Percentiles rank a stretch among this genome's conserved stretches.
Evolutionary conservation across 2,888 invertebrate genomes (phyloP).

Genomic region (Melanargia galathea): DNA sequence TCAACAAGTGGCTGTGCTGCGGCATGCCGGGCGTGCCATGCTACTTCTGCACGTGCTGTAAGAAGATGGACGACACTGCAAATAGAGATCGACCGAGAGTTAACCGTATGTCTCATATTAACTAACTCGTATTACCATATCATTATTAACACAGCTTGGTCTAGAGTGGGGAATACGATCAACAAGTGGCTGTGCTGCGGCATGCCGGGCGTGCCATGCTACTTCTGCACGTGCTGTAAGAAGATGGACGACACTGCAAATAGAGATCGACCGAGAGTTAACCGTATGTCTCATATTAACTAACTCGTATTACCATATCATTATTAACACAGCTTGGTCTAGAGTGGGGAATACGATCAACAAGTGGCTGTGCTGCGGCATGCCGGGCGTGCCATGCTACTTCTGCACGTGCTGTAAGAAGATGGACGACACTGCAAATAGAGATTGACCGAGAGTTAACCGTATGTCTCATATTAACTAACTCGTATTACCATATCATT

Average conservation of each 20-base stretch:
- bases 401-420: conserved; percentile 1
- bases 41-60: conserved; percentile 56
- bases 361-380: conserved; percentile 71
- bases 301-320: neutral
- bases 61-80: conserved; percentile 51
- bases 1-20: conserved; percentile 71
- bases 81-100: conserved; percentile 59
- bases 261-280: conserved; percentile 58
- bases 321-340: conserved; percentile 50
- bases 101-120: conserved; percentile 60
- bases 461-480: conserved; percentile 57
- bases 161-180: conserved; percentile 56
- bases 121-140: neutral
- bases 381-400: conserved; percentile 69
- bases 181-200: conserved; percentile 73
- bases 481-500: neutral
- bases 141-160: conserved; percentile 49
- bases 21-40: conserved; percentile 71
- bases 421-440: conserved; percentile 16
- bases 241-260: conserved; percentile 12
- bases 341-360: conserved; percentile 58
- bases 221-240: conserved; percentile 3
- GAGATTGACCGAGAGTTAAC: conserved; percentile 61
- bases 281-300: conserved; percentile 58
- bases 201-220: conserved; percentile 70